A percentile compares a stretch with the other conserved stretches of the same genome.
phyloP scores from a whole-genome alignment of 2,888 invertebrate species.

The Watsonalla cultraria region DNA sequence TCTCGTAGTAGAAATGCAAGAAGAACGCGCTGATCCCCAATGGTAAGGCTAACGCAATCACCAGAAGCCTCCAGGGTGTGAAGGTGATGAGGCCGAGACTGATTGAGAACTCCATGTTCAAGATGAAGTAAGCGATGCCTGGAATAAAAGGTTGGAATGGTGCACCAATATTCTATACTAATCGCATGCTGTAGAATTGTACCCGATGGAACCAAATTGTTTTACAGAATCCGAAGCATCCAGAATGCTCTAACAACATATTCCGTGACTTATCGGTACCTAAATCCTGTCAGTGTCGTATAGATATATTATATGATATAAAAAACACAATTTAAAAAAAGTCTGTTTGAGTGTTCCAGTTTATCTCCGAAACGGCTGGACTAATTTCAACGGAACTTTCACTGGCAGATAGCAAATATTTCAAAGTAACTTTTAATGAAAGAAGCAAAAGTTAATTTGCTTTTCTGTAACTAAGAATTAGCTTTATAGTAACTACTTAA shows the following conservation, averaged over 20 bases:
- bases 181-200: slow-evolving; percentile 10
- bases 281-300: too few relatives aligned
- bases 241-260: too few relatives aligned
- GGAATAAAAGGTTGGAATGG: slow-evolving; percentile 9
- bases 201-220: slow-evolving; percentile 4
- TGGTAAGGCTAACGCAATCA: slow-evolving; percentile 65
- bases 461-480: background rate
- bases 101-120: slow-evolving; percentile 25
- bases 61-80: slow-evolving; percentile 40
- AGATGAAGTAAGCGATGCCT: slow-evolving; percentile 29
- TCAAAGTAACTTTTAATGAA: too few relatives aligned
- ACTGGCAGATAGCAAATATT: too few relatives aligned
- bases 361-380: too few relatives aligned
- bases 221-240: too few relatives aligned
- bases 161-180: slow-evolving; percentile 6
- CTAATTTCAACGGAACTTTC: too few relatives aligned
- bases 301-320: too few relatives aligned
- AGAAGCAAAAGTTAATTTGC: too few relatives aligned
- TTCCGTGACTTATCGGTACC: too few relatives aligned
- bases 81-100: slow-evolving; percentile 29
- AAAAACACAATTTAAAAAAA: too few relatives aligned
- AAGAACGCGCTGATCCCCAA: slow-evolving; percentile 75
- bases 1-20: slow-evolving; percentile 80
- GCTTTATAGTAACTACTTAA: background rate
- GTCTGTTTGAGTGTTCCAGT: too few relatives aligned